Evolutionary conservation across 1,140 invertebrate genomes (phyloP).

Genomic region (Cyclina sinensis): DNA sequence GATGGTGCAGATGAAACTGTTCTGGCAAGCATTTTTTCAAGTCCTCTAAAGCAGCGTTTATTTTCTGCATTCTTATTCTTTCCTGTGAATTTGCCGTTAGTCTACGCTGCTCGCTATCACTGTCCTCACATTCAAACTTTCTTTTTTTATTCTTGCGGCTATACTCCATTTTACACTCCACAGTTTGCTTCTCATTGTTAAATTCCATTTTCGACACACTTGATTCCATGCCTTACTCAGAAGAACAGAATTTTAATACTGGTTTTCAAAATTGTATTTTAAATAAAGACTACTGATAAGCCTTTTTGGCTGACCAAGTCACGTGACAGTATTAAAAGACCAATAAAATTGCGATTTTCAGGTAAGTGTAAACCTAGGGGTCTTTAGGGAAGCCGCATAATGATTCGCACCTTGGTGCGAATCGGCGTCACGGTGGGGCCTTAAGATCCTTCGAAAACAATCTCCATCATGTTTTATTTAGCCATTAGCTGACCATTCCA

Average conservation of each 20-base stretch:
- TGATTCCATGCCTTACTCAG: neutral
- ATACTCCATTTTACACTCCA: neutral
- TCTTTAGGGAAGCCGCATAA: neutral
- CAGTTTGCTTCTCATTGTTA: neutral
- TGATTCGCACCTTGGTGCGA: constrained; percentile 27
- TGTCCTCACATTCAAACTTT: constrained; percentile 47
- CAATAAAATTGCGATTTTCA: constrained; percentile 40
- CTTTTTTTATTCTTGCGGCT: constrained; percentile 31
- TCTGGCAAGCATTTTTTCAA: constrained; percentile 91
- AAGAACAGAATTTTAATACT: neutral
- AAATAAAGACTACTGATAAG: constrained; percentile 12
- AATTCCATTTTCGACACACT: neutral
- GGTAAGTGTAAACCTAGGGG: too few relatives aligned
- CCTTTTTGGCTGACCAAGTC: constrained; percentile 6
- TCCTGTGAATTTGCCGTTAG: constrained; percentile 88
- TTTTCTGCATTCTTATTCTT: constrained; percentile 97
- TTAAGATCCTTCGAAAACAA: neutral
- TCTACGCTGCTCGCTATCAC: constrained; percentile 73
- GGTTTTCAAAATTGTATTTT: neutral
- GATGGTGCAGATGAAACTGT: constrained; percentile 98
- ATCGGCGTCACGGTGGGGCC: neutral
- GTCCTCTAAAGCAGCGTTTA: constrained; percentile 97
- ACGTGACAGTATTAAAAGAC: neutral
- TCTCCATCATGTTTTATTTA: constrained; percentile 52
- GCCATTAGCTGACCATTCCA: constrained; percentile 26